Conservation (phyloP, 1,140 invertebrate species). For the Aporrectodea caliginosa region DNA sequence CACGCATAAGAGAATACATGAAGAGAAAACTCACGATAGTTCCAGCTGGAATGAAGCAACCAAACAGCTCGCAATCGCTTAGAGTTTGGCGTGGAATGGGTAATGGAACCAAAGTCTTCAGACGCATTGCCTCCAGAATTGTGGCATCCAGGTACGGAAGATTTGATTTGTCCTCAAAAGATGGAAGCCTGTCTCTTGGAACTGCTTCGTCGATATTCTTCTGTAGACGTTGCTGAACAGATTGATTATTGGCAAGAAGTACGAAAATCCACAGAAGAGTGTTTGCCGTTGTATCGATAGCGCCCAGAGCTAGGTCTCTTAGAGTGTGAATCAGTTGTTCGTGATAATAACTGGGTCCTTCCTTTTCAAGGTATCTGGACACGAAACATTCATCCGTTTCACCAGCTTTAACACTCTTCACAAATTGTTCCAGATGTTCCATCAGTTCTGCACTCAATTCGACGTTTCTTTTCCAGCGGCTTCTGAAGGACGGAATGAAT, state of each 20-base stretch:
- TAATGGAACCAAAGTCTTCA: constrained; percentile 51
- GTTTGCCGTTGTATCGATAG: constrained; percentile 49
- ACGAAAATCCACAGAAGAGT: constrained; percentile 50
- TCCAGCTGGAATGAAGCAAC: too few species aligned
- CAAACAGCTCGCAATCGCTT: too few species aligned
- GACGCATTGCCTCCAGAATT: constrained; percentile 44
- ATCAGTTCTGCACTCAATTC: not conserved
- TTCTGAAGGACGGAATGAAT: not conserved
- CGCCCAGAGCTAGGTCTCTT: constrained; percentile 43
- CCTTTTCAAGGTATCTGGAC: too few species aligned
- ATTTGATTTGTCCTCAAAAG: too few species aligned
- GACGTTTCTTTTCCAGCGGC: not conserved
- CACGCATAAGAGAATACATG: too few species aligned
- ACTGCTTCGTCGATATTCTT: constrained; percentile 47
- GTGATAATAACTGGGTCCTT: not conserved
- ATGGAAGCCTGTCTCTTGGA: too few species aligned
- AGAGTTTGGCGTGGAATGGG: constrained; percentile 38
- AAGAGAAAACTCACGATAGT: too few species aligned
- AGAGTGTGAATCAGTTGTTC: constrained; percentile 36
- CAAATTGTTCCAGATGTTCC: not conserved
- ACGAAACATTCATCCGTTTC: too few species aligned
- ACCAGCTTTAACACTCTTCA: too few species aligned
- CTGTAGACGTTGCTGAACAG: constrained; percentile 44
- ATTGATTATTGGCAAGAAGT: constrained; percentile 47
- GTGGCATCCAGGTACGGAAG: too few species aligned